Evolutionary conservation across 2,797 vertebrate genomes (phyloP).

Genomic region (Enteromius treurensis): DNA sequence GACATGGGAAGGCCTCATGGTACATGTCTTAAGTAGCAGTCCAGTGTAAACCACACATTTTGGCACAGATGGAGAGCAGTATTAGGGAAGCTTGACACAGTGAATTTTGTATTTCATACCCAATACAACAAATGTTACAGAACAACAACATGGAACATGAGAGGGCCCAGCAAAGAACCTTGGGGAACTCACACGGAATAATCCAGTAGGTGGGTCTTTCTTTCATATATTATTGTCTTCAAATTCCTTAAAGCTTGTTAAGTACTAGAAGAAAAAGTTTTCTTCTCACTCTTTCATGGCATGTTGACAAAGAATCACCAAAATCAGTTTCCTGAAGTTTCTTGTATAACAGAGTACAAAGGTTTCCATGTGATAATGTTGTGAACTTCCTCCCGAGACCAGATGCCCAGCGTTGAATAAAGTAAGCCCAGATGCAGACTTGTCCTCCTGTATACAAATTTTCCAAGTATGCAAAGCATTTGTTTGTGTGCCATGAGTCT

Average conservation of each 20-base stretch:
- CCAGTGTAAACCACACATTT: slow-evolving; percentile 56
- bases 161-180: background rate
- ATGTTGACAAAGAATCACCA: background rate
- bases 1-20: slow-evolving; percentile 49
- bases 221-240: background rate
- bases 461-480: background rate
- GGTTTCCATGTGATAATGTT: slow-evolving; percentile 12
- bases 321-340: slow-evolving; percentile 3
- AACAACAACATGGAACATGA: slow-evolving; percentile 8
- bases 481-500: slow-evolving; percentile 69
- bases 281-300: background rate
- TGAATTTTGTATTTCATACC: slow-evolving; percentile 3
- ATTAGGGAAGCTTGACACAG: slow-evolving; percentile 44
- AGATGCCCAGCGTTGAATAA: background rate
- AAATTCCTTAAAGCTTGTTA: background rate
- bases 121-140: background rate
- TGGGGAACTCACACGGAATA: background rate
- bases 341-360: slow-evolving; percentile 1
- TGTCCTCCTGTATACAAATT: slow-evolving; percentile 5
- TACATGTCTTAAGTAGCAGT: slow-evolving; percentile 61
- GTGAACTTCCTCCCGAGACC: slow-evolving; percentile 31
- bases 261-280: background rate
- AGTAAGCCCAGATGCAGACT: slow-evolving; percentile 8
- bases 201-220: background rate
- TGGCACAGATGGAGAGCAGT: slow-evolving; percentile 55